Evolutionary conservation across 2,797 vertebrate genomes (phyloP), one percentile per base, ranked within the genome.

Genomic region (Arrhamphus sclerolepis): DNA sequence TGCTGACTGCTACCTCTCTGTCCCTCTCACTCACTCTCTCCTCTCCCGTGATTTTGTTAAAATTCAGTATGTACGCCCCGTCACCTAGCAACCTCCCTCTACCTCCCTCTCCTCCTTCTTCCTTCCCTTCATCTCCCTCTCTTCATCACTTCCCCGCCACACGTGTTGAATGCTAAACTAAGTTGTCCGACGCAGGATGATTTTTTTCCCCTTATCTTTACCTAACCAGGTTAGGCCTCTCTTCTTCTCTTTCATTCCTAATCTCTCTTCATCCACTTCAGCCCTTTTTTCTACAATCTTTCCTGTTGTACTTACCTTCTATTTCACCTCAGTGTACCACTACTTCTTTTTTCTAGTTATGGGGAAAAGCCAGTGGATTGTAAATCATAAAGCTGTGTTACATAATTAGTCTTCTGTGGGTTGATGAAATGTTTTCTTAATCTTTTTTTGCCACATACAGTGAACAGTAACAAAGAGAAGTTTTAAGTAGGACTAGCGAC

Each of bases 11-110:
- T 78, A 3, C 69, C 82, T 74, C 77, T 65, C 47, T 57, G 10
- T 54, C 73, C 48, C 79, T 71, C 78, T 77, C 75, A 47, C 85
- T 81, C 82, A 68, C 83, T 79, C 83, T 77, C 81, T 68, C 44
- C 57, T 71, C 81, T 79, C 86, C 72, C 70, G 67, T 89, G 89
- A 87, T 87, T 92, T 89, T 86, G 90, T 92, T 93, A 92, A 91
- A 90, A 92, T 93, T 92, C 92, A 90, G 89, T 92, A 92, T 93
- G 90, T 92, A 92, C 87, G 90, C 90, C 87, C 89, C 85, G 90
- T 92, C 90, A 87, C 92, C 89, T 92, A 91, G 91, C 90, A 92
- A 92, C 91, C 62, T 72, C 72, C 70, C 88, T 78, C 83, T 44
- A 29, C 31, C 81, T 67, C 75, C 39, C 83, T 65, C 78, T 40